phyloP scores from a whole-genome alignment of 2,797 vertebrate species.

The Prionace glauca region DNA sequence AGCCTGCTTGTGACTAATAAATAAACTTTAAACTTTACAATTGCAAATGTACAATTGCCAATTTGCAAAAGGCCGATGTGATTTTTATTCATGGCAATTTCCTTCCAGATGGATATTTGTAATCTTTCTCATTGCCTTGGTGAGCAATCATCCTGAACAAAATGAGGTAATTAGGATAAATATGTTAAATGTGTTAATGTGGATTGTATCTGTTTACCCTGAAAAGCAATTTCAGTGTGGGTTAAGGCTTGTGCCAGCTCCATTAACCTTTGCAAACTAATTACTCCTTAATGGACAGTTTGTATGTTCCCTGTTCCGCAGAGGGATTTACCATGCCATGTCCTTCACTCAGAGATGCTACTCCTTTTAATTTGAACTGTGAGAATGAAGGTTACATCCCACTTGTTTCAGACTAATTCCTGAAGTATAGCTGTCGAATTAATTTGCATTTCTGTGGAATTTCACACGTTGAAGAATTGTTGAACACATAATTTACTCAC shows the following conservation, averaged over 20 bases:
- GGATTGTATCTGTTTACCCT: too few relatives aligned
- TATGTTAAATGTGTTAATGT: neutral
- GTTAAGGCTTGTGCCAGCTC: neutral
- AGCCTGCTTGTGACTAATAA: too few relatives aligned
- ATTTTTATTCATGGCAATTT: neutral
- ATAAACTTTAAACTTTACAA: too few relatives aligned
- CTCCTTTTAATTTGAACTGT: neutral
- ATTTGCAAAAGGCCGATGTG: neutral
- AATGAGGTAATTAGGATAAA: neutral
- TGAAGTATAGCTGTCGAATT: neutral
- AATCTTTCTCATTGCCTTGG: neutral
- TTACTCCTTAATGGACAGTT: neutral
- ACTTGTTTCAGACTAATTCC: neutral
- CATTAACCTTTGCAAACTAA: neutral
- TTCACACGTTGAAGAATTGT: neutral
- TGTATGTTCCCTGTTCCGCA: neutral
- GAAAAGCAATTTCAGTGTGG: neutral
- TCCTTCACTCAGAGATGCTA: neutral
- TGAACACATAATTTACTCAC: neutral
- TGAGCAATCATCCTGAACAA: neutral
- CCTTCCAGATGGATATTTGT: neutral
- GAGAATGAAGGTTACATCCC: neutral
- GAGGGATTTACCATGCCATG: neutral
- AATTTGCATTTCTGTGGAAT: too few relatives aligned
- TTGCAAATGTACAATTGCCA: too few relatives aligned